Base-by-base conservation (phyloP, 2,888 invertebrate species). In the Tetragonisca angustula region DNA sequence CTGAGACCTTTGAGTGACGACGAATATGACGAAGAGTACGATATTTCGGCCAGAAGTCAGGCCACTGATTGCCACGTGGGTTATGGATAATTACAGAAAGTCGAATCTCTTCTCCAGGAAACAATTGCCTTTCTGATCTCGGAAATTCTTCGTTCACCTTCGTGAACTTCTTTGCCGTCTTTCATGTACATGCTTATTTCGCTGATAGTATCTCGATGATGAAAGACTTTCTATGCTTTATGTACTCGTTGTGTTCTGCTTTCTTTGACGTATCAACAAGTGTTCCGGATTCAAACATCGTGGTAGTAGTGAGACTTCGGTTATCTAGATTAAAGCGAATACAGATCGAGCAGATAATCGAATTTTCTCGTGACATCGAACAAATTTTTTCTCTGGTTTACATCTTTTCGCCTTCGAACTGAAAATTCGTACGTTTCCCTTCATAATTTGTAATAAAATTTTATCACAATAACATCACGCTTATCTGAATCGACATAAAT, bases 151-250 rank as follows among this genome's bases (percentile, higher is more conserved):
- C 21, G 19, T 68, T 68, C 68, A 27, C 68, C 68, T 68, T 68
- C 50, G 24, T 68, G 50, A 49, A 49, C 68, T 27, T 11, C 24
- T 50, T 68, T 19, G 13, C 0, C 27, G 4, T 50, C 49, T 50
- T 50, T n/a, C 50, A 50, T 24, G 24, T 50, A 43, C n/a, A 50
- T 50, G 50, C 68, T 19, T 50, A 27, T 27, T 68, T 11, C 27
- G 24, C 68, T 24, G 68, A 68, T 68, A 11, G 49, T 19, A 68
- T 68, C 68, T 68, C 11, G 4, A 21, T 19, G 24, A 50, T 50
- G 24, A 68, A 68, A 68, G 50, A 50, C 68, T 68, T 27, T 68
- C 68, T 68, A 68, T 27, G 24, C 50, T 50, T 49, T 50, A 68
- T 11, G 24, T 68, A 50, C 27, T 27, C 62, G 32, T 62, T 62